phyloP scores from a whole-genome alignment of 2,113 vertebrate genomes.

The Actinemys pallida region DNA sequence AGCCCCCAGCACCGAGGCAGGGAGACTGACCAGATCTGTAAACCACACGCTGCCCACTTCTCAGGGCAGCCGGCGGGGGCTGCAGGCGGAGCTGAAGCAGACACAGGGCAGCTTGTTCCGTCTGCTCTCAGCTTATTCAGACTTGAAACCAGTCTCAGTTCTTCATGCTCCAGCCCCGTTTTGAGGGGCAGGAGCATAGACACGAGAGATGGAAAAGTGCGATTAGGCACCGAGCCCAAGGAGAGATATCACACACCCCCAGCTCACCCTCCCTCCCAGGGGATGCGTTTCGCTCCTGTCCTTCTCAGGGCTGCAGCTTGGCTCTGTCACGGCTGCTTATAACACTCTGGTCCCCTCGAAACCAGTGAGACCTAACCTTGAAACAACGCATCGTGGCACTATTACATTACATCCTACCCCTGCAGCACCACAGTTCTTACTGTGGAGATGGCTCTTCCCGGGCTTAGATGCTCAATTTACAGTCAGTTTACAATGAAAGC shows the following conservation, averaged over 20 bases:
- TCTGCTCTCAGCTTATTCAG: not conserved
- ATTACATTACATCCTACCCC: too few relatives aligned
- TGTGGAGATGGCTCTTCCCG: too few relatives aligned
- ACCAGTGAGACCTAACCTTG: not conserved
- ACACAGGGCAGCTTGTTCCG: not conserved
- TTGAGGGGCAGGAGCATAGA: too few relatives aligned
- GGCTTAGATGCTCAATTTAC: too few relatives aligned
- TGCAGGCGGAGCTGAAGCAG: too few relatives aligned
- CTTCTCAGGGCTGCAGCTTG: not conserved
- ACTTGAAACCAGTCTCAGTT: too few relatives aligned
- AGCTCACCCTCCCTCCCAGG: not conserved
- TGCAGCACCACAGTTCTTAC: too few relatives aligned
- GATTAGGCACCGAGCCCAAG: not conserved
- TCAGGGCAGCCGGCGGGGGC: not conserved
- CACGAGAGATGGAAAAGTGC: too few relatives aligned
- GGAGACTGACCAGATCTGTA: too few relatives aligned
- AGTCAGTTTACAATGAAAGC: not conserved
- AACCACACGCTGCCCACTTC: not conserved
- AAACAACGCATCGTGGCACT: too few relatives aligned
- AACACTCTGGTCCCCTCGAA: not conserved
- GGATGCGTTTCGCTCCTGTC: not conserved
- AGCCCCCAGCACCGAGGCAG: not conserved
- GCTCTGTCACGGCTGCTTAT: not conserved
- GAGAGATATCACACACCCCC: accelerated
- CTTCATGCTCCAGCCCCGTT: too few relatives aligned